Evolutionary conservation across 64 coral and sea anemone species (phyloP), one percentile per base, ranked within the genome.

Genomic region (Actinia equina): DNA sequence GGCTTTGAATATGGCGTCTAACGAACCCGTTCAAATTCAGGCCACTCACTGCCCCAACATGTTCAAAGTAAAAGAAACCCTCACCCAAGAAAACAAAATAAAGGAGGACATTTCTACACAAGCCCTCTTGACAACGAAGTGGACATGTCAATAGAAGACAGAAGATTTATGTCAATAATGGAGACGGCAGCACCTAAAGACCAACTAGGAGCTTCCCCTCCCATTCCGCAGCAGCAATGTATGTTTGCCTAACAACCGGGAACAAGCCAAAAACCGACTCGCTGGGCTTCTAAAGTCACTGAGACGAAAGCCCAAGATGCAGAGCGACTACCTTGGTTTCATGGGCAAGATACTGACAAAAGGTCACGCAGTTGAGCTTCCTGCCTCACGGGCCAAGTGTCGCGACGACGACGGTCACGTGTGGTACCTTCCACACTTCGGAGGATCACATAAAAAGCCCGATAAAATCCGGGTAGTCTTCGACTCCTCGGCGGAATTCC

Each of bases 111-210:
- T 84, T 16, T 83, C 88, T 8, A 22, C 23, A 93, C 71, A 1
- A 86, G 46, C 30, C 42, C 41, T 52, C 60, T 86, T 41, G 87
- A 93, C 59, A 71, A 93, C 58, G 82, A 88, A 18, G 20, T 79
- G 3, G 84, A 55, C 27, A 23, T 89, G 9, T 89, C 77, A 5
- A 55, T 17, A 3, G 74, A 87, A 30, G 88, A 94, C 84, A 56
- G 25, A n/a, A 86, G 60, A 52, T 89, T 94, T 19, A 43, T 89
- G 2, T 60, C 89, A 1, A 82, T 93, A 20, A 89, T 93, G 87
- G 87, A 93, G 51, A 60, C 8, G 7, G 71, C 58, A 19, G 71
- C 82, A 7, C 78, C 86, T 43, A 89, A 54, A 61, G 86, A 90
- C 52, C 61, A 71, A 44, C 6, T 25, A 13, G 88, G 88, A 86